Base-by-base conservation (phyloP, 2,797 vertebrate genomes). In the Diplodus sargus region DNA sequence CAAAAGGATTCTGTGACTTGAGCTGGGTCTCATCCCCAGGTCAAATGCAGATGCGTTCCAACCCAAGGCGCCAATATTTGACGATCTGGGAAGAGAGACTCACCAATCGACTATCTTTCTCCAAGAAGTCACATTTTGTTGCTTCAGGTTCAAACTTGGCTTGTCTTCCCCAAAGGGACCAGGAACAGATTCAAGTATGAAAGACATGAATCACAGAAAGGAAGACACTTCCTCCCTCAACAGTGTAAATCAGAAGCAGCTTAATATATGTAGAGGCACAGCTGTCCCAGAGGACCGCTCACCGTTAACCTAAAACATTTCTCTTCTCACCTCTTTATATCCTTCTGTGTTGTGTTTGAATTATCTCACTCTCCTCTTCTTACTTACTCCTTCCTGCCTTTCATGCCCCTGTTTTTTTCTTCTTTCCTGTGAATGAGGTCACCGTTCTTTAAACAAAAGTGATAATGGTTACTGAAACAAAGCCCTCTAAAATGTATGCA, bases 381-480 rank as follows among this genome's bases (percentile, higher is more conserved):
- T 45, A 60, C 42, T 30, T 63, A 12, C n/a, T 62, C 25, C 22
- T 34, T 85, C 69, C 63, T 81, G 61, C 53, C 45, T 70, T 74
- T 80, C 48, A 30, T 58, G 8, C 11, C 47, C 12, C 2, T 9
- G 6, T 34, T 63, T 62, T 62, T 56, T 56, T 30, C 42, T 20
- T 49, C 25, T 63, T 43, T 71, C 51, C 54, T 72, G 70, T 13
- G 2, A 82, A 82, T 89, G 79, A 92, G 59, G 45, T 90, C 82
- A 87, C 54, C 28, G 18, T 63, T 80, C 70, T 75, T 70, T 45
- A 74, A 78, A 84, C 72, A 81, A 77, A 86, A 81, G 80, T 74
- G 66, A 82, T 76, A 79, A 81, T 80, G 65, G 74, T 78, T 80
- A 76, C 52, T 76, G 74, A 74, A 76, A 85, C 74, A 67, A 85